Conservation (phyloP, 2,888 invertebrate species). For the Drosophila testacea region DNA sequence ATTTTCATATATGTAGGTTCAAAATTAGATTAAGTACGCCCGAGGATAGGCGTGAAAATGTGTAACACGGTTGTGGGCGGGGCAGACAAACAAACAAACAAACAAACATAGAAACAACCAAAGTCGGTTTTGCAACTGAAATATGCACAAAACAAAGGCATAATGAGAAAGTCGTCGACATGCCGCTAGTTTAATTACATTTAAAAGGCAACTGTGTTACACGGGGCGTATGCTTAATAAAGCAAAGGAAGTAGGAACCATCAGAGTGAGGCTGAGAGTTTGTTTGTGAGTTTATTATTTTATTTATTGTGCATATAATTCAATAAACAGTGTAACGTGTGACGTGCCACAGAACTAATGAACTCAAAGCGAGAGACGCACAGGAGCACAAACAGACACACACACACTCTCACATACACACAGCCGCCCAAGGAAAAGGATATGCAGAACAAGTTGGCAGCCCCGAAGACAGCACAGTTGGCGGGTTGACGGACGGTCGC, state of each 20-base stretch:
- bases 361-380: constrained; percentile 46
- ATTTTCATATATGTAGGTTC: constrained; percentile 10
- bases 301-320: constrained; percentile 60
- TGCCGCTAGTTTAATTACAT: constrained; percentile 60
- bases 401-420: constrained; percentile 17
- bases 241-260: constrained; percentile 4
- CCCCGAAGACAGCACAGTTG: background rate
- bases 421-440: constrained; percentile 10
- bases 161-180: constrained; percentile 5
- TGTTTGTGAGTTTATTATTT: constrained; percentile 28
- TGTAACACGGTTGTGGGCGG: background rate
- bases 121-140: constrained; percentile 58
- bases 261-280: constrained; percentile 3
- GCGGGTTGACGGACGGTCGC: background rate
- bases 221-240: constrained; percentile 60
- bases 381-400: constrained; percentile 13
- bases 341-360: constrained; percentile 66
- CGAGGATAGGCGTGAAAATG: constrained; percentile 3
- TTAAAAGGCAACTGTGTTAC: constrained; percentile 50
- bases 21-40: constrained; percentile 66
- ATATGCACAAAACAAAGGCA: constrained; percentile 48
- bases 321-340: constrained; percentile 60
- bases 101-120: constrained; percentile 44
- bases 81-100: constrained; percentile 18
- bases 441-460: constrained; percentile 12